These are phyloP conservation scores for Drosophila trapezifrons DNA, from an alignment of 1,140 invertebrate genomes.

Conservation along the genomic window DNA sequence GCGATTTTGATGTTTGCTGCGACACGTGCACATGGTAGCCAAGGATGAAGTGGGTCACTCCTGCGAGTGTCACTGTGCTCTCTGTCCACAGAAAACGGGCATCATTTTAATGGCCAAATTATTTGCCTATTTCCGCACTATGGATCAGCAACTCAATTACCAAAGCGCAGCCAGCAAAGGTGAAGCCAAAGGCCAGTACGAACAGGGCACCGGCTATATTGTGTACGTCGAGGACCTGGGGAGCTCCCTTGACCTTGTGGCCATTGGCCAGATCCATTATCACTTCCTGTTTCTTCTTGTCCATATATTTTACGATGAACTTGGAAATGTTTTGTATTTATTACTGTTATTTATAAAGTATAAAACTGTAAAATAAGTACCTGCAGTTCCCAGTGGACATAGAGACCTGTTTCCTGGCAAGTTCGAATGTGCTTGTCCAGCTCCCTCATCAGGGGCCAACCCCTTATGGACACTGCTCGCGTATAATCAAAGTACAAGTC, in stretches of 20 bases:
- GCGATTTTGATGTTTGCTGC: slow-evolving; percentile 50
- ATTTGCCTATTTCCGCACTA: slow-evolving; percentile 25
- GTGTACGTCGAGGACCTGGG: slow-evolving; percentile 59
- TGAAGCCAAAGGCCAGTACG: slow-evolving; percentile 67
- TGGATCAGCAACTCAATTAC: slow-evolving; percentile 37
- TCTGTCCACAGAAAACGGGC: slow-evolving; percentile 11
- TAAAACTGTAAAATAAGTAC: slow-evolving; percentile 10
- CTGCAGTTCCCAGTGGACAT: slow-evolving; percentile 73
- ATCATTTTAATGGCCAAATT: slow-evolving; percentile 39
- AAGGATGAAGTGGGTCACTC: slow-evolving; percentile 26
- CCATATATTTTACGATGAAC: slow-evolving; percentile 65
- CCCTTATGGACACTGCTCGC: slow-evolving; percentile 70
- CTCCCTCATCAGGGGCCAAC: slow-evolving; percentile 70
- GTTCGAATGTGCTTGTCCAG: slow-evolving; percentile 67
- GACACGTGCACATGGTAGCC: slow-evolving; percentile 29
- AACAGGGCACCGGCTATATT: slow-evolving; percentile 75
- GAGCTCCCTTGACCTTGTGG: slow-evolving; percentile 55
- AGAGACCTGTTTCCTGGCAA: slow-evolving; percentile 72
- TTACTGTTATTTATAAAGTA: background rate
- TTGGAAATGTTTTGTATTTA: background rate
- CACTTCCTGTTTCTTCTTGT: slow-evolving; percentile 67
- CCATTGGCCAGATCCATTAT: slow-evolving; percentile 61
- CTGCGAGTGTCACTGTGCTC: slow-evolving; percentile 2
- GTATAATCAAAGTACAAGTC: slow-evolving; percentile 81
- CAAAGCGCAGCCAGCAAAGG: slow-evolving; percentile 45